Evolutionary conservation across 2,797 vertebrate species (phyloP).

Genomic region (Characodon lateralis): DNA sequence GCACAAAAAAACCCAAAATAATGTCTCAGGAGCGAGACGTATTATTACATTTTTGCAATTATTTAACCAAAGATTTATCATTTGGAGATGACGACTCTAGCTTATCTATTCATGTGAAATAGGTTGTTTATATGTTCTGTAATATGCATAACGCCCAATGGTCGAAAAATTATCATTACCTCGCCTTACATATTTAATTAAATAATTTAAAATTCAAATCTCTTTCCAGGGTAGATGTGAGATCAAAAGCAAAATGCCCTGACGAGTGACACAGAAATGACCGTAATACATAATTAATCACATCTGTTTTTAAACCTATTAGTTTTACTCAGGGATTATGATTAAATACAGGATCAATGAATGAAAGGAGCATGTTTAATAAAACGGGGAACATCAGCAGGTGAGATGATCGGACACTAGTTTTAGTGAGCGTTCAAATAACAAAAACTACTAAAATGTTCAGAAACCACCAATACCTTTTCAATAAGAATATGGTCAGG

Average conservation of each 20-base stretch:
- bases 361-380: not conserved
- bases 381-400: not conserved
- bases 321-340: not conserved
- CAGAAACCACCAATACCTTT: not conserved
- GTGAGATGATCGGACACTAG: not conserved
- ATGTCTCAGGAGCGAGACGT: not conserved
- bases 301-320: not conserved
- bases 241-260: not conserved
- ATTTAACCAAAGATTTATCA: not conserved
- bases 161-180: not conserved
- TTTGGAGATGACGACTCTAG: not conserved
- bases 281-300: not conserved
- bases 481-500: not conserved
- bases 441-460: not conserved
- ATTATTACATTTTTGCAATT: not conserved
- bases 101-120: not conserved
- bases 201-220: not conserved
- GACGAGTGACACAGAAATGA: too few relatives aligned
- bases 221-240: not conserved
- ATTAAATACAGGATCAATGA: not conserved
- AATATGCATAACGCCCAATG: not conserved
- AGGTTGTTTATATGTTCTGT: not conserved
- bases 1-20: too few relatives aligned
- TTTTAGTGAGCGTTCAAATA: too few relatives aligned
- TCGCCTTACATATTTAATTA: not conserved